A percentile compares a stretch with the other conserved stretches of the same genome.
phyloP scores from a whole-genome alignment of 2,113 vertebrate genomes.

The Echinops telfairi region DNA sequence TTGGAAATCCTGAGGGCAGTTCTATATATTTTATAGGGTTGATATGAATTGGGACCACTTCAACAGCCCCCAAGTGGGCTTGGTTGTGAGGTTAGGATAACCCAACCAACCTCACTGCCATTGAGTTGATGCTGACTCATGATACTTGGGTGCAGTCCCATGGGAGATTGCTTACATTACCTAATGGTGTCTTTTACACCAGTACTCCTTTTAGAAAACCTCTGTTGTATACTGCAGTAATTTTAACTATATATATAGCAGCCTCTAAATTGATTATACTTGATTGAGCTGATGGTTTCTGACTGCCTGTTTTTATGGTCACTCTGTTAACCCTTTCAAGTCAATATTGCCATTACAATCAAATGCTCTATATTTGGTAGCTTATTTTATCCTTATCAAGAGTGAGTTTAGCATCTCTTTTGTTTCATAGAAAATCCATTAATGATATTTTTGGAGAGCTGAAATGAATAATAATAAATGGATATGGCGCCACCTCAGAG shows the following conservation, averaged over 20 bases:
- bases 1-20: not conserved
- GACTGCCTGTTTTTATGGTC: not conserved
- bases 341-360: slow-evolving; percentile 46
- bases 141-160: not conserved
- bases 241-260: not conserved
- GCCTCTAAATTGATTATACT: not conserved
- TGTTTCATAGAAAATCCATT: slow-evolving; percentile 74
- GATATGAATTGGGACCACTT: not conserved
- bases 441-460: slow-evolving; percentile 59
- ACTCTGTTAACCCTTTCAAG: not conserved
- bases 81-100: not conserved
- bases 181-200: slow-evolving; percentile 47
- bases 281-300: not conserved
- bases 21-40: not conserved
- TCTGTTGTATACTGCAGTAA: not conserved
- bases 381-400: slow-evolving; percentile 48
- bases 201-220: not conserved
- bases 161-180: not conserved
- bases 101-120: no score
- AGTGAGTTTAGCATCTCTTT: slow-evolving; percentile 47
- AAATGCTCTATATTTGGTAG: slow-evolving; percentile 23
- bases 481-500: slow-evolving; percentile 52
- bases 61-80: not conserved
- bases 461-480: slow-evolving; percentile 66
- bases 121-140: no score